These are phyloP conservation scores for Cheirogaleus major DNA, from an alignment of 2,797 vertebrate species.

Conservation along the genomic window DNA sequence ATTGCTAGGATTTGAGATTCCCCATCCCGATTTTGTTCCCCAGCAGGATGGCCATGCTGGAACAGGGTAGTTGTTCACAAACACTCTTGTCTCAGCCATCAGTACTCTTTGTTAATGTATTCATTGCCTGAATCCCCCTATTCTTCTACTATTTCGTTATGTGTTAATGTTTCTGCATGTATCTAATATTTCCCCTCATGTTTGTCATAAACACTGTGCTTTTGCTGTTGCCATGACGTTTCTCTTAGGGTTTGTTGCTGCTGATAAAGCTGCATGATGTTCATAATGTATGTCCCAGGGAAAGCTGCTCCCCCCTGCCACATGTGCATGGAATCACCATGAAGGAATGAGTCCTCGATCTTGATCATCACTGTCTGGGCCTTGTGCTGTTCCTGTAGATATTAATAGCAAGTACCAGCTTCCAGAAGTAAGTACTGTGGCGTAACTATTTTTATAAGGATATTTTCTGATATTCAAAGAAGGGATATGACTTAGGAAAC, in stretches of 20 bases:
- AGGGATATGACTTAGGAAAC: background rate
- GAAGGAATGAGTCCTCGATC: background rate
- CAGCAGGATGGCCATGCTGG: background rate
- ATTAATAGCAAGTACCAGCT: background rate
- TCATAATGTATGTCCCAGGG: too few species aligned
- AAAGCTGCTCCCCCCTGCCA: background rate
- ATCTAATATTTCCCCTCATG: background rate
- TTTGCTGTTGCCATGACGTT: background rate
- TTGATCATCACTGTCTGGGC: too few species aligned
- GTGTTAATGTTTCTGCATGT: background rate
- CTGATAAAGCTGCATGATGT: background rate
- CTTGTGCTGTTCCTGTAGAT: background rate
- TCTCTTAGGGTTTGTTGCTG: background rate
- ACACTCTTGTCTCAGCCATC: background rate
- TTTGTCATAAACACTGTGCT: background rate
- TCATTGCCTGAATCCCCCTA: background rate
- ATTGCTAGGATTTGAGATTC: background rate
- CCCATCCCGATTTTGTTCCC: background rate
- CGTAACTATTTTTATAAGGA: background rate
- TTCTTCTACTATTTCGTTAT: background rate
- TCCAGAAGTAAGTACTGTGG: background rate
- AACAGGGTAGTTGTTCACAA: background rate
- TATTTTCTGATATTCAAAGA: background rate
- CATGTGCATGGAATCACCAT: background rate
- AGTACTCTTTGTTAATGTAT: too few species aligned